Evolutionary conservation across 2,113 vertebrate species (phyloP), one percentile per base, ranked within the genome.

Genomic region (Seriola aureovittata): DNA sequence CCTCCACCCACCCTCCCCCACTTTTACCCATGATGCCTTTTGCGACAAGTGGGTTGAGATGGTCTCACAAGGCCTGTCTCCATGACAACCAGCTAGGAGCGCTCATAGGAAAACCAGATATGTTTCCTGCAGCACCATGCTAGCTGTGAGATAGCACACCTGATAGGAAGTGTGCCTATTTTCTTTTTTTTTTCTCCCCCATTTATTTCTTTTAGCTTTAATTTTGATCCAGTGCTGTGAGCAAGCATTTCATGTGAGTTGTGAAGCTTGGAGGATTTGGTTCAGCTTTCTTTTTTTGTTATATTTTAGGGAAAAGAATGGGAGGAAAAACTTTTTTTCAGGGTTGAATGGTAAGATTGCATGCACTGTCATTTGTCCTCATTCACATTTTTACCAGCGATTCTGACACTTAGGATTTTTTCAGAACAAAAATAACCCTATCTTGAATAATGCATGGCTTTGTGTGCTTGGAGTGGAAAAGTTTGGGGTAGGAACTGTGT

Each of bases 41-140:
- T 80, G 66, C 69, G 85, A 90, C 92, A 86, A 89, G 87, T 83
- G 87, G 82, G 86, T 84, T 86, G 83, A 80, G 82, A 88, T 63
- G 79, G 87, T 92, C 89, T 91, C 90, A 58, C 70, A 82, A 88
- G 92, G 85, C 83, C 77, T 78, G 85, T 94, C 91, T 73, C 91
- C 91, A 94, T 94, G 91, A 91, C 93, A 84, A 94, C 93, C 0
- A 86, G 75, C 73, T 65, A 60, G 10, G 46, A 65, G 89, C 29
- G 9, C 80, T 82, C 68, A 68, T 16, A 59, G 88, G 86, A 75
- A 76, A 59, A 88, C 58, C n/a, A 74, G 85, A 88, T 89, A 75
- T 76, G 76, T 84, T 91, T 91, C 83, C 81, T 83, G 84, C 79
- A 7, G 85, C 79, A 57, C 9, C 72, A 58, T 29, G 40, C 67